A percentile compares a stretch with the other conserved stretches of the same genome.
Conservation (phyloP, 2,797 vertebrate genomes). For the Anisognathus igniventris region DNA sequence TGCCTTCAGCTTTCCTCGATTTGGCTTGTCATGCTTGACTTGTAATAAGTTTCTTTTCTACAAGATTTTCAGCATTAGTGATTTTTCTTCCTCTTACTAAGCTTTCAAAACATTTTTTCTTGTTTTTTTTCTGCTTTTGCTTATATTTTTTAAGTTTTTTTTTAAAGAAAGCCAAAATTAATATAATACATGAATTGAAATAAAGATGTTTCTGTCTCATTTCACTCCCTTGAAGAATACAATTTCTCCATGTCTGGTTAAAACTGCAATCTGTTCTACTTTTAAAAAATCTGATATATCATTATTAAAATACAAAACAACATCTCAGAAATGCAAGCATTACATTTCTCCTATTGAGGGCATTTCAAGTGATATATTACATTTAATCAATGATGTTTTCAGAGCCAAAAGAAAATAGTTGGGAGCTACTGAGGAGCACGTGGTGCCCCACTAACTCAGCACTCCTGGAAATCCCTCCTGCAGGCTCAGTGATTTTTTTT, state of each 20-base stretch:
- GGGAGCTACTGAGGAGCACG: background rate
- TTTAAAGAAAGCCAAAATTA: background rate
- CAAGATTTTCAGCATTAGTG: background rate
- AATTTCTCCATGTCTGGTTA: background rate
- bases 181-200: background rate
- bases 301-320: background rate
- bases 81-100: background rate
- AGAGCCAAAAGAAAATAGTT: background rate
- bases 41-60: background rate
- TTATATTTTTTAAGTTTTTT: background rate
- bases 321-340: background rate
- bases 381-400: background rate
- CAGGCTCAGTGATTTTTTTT: background rate
- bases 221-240: background rate
- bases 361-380: background rate
- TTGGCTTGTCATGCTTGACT: background rate
- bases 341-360: background rate
- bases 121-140: background rate
- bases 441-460: background rate
- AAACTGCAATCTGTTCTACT: background rate
- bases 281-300: background rate
- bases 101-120: background rate
- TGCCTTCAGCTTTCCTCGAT: background rate
- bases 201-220: background rate
- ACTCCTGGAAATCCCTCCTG: background rate